phyloP scores from a whole-genome alignment of 1,140 invertebrate genomes.

The Drosophila parabipectinata region DNA sequence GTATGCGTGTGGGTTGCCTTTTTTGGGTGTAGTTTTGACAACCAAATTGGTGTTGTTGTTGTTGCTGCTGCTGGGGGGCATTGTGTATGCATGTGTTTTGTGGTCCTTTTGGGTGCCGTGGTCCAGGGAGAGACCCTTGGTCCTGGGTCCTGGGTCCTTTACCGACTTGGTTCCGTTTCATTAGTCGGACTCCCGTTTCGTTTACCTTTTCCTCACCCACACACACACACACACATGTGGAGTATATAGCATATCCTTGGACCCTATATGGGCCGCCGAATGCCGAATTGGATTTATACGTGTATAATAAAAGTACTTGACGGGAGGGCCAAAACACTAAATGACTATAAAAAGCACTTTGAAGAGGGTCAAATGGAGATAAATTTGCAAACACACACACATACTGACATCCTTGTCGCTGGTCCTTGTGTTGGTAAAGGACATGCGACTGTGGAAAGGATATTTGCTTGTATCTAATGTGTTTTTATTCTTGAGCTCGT shows the following conservation, averaged over 20 bases:
- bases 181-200: conserved; percentile 72
- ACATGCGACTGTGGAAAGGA: conserved; percentile 69
- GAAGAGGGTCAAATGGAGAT: conserved; percentile 84
- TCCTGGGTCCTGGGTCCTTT: conserved; percentile 5
- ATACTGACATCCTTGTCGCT: conserved; percentile 3
- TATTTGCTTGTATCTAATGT: conserved; percentile 83
- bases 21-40: conserved; percentile 77
- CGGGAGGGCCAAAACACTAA: conserved; percentile 82
- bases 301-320: conserved; percentile 83
- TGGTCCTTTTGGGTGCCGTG: conserved; percentile 65
- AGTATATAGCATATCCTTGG: conserved; percentile 17
- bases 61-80: conserved; percentile 20
- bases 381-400: conserved; percentile 71
- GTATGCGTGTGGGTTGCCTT: conserved; percentile 41
- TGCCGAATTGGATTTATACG: conserved; percentile 83
- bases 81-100: conserved; percentile 63
- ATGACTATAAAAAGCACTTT: conserved; percentile 84
- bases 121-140: conserved; percentile 48
- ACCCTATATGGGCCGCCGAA: conserved; percentile 51
- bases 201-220: conserved; percentile 37
- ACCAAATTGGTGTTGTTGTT: conserved; percentile 57
- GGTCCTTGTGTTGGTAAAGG: conserved; percentile 35
- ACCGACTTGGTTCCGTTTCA: conserved; percentile 72
- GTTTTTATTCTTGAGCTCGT: conserved; percentile 81
- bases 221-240: conserved; percentile 27